These are phyloP conservation scores for Patiria miniata DNA, from an alignment of 35 echinoderm and acorn worm genomes.

Conservation along the genomic window DNA sequence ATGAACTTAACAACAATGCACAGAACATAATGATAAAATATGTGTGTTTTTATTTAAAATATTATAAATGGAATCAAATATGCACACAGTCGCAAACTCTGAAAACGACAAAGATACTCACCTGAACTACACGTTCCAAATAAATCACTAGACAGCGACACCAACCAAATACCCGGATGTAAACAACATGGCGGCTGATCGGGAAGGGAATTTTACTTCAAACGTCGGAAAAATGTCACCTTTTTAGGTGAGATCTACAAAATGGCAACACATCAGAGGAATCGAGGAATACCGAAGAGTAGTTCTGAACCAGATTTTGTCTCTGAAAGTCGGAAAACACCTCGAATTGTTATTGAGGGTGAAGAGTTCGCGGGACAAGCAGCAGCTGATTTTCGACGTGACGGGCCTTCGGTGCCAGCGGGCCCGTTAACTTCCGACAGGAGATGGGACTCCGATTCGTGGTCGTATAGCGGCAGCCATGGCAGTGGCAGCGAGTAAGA, in stretches of 20 bases:
- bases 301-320: conserved; percentile 18
- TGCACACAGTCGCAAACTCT: too few relatives aligned
- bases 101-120: neutral
- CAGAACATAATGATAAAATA: too few relatives aligned
- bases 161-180: conserved; percentile 27
- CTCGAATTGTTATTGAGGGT: conserved; percentile 19
- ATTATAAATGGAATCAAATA: too few relatives aligned
- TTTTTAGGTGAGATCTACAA: neutral
- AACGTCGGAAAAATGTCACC: neutral
- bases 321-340: conserved; percentile 1
- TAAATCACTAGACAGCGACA: neutral
- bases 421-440: neutral
- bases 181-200: conserved; percentile 67
- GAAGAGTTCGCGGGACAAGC: neutral
- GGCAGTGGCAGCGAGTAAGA: conserved; percentile 21
- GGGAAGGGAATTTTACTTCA: neutral
- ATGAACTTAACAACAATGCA: too few relatives aligned
- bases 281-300: neutral
- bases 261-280: conserved; percentile 17
- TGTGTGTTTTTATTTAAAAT: too few relatives aligned
- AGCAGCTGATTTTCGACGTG: neutral
- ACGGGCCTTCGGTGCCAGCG: neutral
- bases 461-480: neutral
- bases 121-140: neutral
- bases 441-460: conserved; percentile 5